Conservation (phyloP, 2,797 vertebrate species). For the Botia kubotai region DNA sequence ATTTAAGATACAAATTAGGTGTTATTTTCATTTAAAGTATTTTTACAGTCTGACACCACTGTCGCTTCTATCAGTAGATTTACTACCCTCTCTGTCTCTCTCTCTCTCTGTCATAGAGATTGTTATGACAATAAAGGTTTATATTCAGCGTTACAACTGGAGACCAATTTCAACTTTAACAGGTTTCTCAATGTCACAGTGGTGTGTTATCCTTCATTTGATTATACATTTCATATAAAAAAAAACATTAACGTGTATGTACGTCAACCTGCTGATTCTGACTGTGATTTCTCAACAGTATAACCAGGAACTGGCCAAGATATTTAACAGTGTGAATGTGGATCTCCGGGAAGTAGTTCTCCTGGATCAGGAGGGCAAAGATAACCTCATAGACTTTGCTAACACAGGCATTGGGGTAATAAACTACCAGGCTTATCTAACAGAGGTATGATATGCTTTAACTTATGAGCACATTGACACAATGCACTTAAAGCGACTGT, state of each 20-base stretch:
- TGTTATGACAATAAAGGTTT: slow-evolving; percentile 91
- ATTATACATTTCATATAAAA: too few species aligned
- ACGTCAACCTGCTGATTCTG: background rate
- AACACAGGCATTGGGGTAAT: slow-evolving; percentile 84
- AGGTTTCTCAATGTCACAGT: slow-evolving; percentile 83
- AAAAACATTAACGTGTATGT: background rate
- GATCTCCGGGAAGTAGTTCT: slow-evolving; percentile 82
- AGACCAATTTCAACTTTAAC: slow-evolving; percentile 88
- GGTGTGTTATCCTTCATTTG: slow-evolving; percentile 74
- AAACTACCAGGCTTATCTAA: slow-evolving; percentile 80
- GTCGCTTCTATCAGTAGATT: background rate
- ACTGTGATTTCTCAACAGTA: slow-evolving; percentile 74
- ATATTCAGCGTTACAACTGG: slow-evolving; percentile 89
- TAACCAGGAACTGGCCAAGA: slow-evolving; percentile 79
- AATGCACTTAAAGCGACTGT: background rate
- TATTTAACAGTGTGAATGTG: slow-evolving; percentile 83
- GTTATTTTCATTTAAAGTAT: too few species aligned
- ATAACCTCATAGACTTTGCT: slow-evolving; percentile 86
- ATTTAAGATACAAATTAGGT: background rate
- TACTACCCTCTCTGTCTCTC: background rate
- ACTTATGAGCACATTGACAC: background rate
- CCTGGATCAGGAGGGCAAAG: slow-evolving; percentile 83
- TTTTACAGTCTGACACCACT: too few species aligned
- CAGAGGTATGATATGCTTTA: slow-evolving; percentile 79
- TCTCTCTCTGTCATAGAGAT: slow-evolving; percentile 72